Evolutionary conservation across 2,113 vertebrate species (phyloP), one percentile per base, ranked within the genome.

Genomic region (Erpornis zantholeuca): DNA sequence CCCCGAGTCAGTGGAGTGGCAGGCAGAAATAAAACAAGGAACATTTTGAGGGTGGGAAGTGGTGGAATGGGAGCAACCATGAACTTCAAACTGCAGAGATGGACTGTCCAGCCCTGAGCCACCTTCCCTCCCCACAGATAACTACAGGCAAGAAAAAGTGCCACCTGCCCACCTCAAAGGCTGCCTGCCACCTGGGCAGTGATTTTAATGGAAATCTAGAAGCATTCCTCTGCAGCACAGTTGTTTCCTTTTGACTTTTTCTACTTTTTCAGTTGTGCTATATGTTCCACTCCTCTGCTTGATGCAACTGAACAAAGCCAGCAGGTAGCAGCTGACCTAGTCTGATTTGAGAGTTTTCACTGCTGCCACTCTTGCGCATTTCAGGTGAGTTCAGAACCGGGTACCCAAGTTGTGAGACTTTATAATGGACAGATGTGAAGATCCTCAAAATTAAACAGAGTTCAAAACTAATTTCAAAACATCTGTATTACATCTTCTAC

Each of bases 11-110:
- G 71, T 90, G 78, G 45, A 92, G 60, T 47, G 57, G 75, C 77
- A 73, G 59, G 63, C 50, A 96, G 87, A 72, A 96, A 96, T 90
- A 78, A 94, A 94, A 92, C 60, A 91, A 82, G 87, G 90, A 95
- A 91, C 50, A 91, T 63, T 91, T 66, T 92, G 94, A 96, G 82
- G 87, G 33, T 52, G 71, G 93, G 49, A 86, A 92, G 7, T 23
- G 56, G 42, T 54, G 66, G 54, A 95, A 87, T 0, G 8, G 75
- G 78, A 96, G 66, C 40, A 91, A 82, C 45, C 40, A 14, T 1
- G 31, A 84, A 65, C 29, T 89, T 91, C 69, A 79, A 76, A 81
- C 19, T 7, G 3, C 61, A 50, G 21, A 69, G 70, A 64, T 27
- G 10, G 4, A 50, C 13, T 65, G 75, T 24, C 63, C 9, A 10